phyloP scores from a whole-genome alignment of 2,888 invertebrate genomes.

The Agrochola lota region DNA sequence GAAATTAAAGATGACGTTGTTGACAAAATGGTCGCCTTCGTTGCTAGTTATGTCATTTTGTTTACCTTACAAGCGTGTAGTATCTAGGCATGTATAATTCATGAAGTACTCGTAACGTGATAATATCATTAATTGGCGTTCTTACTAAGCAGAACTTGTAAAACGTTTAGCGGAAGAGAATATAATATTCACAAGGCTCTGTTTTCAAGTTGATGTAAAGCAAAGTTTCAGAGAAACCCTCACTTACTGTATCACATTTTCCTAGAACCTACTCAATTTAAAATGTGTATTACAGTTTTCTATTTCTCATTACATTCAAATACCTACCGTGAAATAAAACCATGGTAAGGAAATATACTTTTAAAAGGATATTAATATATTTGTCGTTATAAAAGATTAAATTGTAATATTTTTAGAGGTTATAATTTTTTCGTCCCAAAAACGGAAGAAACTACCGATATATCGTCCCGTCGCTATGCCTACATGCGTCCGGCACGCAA shows the following conservation, averaged over 20 bases:
- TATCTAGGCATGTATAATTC: neutral
- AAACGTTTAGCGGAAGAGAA: neutral
- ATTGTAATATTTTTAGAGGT: neutral
- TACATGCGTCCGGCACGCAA: slow-evolving; percentile 72
- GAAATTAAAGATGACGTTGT: slow-evolving; percentile 3
- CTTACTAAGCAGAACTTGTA: neutral
- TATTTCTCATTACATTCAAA: neutral
- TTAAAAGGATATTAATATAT: neutral
- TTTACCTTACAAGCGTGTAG: neutral
- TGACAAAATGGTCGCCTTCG: neutral
- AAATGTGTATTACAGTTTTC: neutral
- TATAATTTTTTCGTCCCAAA: neutral
- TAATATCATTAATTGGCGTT: neutral
- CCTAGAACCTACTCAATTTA: neutral
- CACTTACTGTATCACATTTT: neutral
- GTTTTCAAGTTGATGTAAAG: neutral
- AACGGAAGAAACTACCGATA: slow-evolving; percentile 2
- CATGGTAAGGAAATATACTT: neutral
- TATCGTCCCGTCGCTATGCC: slow-evolving; percentile 20
- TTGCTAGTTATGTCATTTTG: neutral
- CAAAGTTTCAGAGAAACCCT: neutral
- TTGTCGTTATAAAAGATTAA: neutral
- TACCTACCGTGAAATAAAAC: neutral
- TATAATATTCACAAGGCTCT: neutral
- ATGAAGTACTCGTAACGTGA: too few species aligned